Conservation (phyloP, 2,797 vertebrate genomes). For the Sebastes ruberrimus region DNA sequence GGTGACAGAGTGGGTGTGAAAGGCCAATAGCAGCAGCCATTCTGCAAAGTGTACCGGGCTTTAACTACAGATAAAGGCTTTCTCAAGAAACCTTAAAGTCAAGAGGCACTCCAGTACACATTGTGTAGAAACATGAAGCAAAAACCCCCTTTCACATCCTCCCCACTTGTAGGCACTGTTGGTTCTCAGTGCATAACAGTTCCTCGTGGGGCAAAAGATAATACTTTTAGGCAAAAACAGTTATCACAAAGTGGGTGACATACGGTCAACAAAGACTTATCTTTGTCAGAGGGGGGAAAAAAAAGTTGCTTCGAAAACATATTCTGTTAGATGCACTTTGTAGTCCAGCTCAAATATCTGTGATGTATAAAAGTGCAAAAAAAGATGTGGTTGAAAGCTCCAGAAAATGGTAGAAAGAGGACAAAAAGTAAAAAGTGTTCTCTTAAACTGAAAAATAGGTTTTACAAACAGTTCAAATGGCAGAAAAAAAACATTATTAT, state of each 20-base stretch:
- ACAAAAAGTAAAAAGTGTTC: not conserved
- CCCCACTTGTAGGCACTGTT: not conserved
- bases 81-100: conserved; percentile 68
- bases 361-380: not conserved
- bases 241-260: not conserved
- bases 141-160: not conserved
- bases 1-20: conserved; percentile 74
- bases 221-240: not conserved
- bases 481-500: too few relatives aligned
- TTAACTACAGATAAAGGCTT: conserved; percentile 70
- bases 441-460: not conserved
- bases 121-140: conserved; percentile 17
- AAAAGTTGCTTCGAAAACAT: too few relatives aligned
- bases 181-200: not conserved
- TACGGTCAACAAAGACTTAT: not conserved
- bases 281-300: not conserved
- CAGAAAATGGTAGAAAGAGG: too few relatives aligned
- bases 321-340: not conserved
- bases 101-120: conserved; percentile 55
- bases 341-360: not conserved
- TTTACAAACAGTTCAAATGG: not conserved
- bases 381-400: not conserved
- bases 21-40: conserved; percentile 69
- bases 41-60: conserved; percentile 60
- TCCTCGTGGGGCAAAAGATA: not conserved